Conservation (phyloP, 2,888 invertebrate genomes). For the Heterodera filipjevi region DNA sequence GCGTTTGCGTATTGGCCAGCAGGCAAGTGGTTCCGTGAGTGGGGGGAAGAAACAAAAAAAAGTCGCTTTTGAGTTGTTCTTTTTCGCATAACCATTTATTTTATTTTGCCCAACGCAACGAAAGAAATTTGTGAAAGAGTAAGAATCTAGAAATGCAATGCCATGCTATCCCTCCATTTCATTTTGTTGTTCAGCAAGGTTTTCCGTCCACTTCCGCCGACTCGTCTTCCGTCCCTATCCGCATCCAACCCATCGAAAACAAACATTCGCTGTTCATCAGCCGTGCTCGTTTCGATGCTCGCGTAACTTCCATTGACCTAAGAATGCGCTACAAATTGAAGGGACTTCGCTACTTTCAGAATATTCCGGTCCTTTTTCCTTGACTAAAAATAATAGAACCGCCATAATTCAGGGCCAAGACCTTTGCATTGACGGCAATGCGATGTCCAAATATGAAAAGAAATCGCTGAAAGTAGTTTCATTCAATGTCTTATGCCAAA, state of each 20-base stretch:
- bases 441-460: constrained; percentile 9
- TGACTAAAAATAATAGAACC: too few relatives aligned
- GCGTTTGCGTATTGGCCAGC: too few relatives aligned
- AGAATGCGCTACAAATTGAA: constrained; percentile 22
- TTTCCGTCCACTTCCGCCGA: not conserved
- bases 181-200: not conserved
- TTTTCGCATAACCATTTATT: too few relatives aligned
- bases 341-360: constrained; percentile 34
- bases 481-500: constrained; percentile 31
- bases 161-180: too few relatives aligned
- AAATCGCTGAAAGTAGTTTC: constrained; percentile 24
- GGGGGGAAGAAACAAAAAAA: too few relatives aligned
- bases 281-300: constrained; percentile 25
- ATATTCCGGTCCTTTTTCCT: constrained; percentile 18
- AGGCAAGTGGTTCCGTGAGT: too few relatives aligned
- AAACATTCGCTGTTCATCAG: constrained; percentile 10
- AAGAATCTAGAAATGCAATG: too few relatives aligned
- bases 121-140: too few relatives aligned
- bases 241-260: not conserved
- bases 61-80: too few relatives aligned
- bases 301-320: constrained; percentile 21
- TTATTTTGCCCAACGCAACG: too few relatives aligned
- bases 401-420: constrained; percentile 15
- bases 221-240: not conserved
- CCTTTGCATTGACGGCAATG: not conserved